These are phyloP conservation scores for Onthophagus sagittarius DNA, from an alignment of 2,888 invertebrate genomes.

Conservation along the genomic window DNA sequence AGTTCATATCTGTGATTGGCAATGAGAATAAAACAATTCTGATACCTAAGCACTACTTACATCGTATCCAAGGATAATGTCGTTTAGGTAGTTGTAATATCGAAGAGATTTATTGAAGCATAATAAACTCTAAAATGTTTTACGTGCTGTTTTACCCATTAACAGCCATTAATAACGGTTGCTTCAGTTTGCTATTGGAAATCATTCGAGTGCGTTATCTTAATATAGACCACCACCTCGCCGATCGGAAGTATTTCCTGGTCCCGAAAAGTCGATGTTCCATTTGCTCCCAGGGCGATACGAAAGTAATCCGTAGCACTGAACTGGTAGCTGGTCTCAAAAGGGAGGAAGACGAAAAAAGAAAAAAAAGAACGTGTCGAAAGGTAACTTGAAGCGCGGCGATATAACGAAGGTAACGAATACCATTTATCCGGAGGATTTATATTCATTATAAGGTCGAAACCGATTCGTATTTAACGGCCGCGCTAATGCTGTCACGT, in stretches of 20 bases:
- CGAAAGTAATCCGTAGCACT: conserved; percentile 4
- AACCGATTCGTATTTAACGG: conserved; percentile 6
- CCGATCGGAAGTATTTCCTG: not conserved
- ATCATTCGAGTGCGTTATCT: conserved; percentile 11
- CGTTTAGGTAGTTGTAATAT: not conserved
- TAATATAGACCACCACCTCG: conserved; percentile 10
- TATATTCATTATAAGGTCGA: conserved; percentile 1
- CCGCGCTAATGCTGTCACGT: not conserved
- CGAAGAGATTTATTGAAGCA: not conserved
- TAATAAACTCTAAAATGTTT: conserved; percentile 4
- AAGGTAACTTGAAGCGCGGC: conserved; percentile 3
- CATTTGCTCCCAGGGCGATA: not conserved
- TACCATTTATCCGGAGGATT: conserved; percentile 4
- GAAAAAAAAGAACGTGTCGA: not conserved
- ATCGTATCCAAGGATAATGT: too few species aligned
- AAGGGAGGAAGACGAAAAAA: not conserved
- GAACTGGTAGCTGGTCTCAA: not conserved
- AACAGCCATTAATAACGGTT: conserved; percentile 10
- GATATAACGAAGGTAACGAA: conserved; percentile 9
- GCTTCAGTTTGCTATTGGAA: conserved; percentile 4
- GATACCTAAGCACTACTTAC: not conserved
- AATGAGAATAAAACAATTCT: not conserved
- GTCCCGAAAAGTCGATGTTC: not conserved
- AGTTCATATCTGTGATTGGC: not conserved
- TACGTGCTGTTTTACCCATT: conserved; percentile 6